Conservation (phyloP, 1,140 invertebrate genomes). For the Rhopalosiphum padi region DNA sequence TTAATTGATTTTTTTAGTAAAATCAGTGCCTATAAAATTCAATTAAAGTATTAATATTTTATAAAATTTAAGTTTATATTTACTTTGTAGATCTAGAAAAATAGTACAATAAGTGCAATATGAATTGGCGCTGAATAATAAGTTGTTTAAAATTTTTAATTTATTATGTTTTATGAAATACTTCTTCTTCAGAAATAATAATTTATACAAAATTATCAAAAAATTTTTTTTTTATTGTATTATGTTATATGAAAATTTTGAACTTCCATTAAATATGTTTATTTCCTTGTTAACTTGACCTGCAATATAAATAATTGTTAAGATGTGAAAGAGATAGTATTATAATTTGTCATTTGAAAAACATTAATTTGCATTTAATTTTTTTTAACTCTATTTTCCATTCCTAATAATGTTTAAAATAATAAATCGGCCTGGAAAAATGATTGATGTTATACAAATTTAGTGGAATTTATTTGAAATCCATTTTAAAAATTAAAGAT, state of each 20-base stretch:
- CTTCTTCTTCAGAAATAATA: not conserved
- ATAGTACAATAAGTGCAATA: slow-evolving; percentile 54
- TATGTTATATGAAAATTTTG: not conserved
- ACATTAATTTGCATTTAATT: not conserved
- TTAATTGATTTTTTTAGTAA: slow-evolving; percentile 47
- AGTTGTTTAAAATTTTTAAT: slow-evolving; percentile 15
- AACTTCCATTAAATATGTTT: slow-evolving; percentile 43
- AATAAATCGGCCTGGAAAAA: not conserved
- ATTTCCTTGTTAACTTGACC: slow-evolving; percentile 12
- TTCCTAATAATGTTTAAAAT: not conserved
- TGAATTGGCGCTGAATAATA: slow-evolving; percentile 46
- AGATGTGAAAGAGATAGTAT: slow-evolving; percentile 47
- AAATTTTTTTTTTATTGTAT: slow-evolving; percentile 18
- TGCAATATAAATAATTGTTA: slow-evolving; percentile 56
- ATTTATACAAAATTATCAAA: not conserved
- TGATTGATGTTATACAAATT: not conserved
- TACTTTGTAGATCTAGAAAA: slow-evolving; percentile 39
- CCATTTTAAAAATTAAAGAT: not conserved
- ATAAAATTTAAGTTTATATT: slow-evolving; percentile 43
- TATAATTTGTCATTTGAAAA: slow-evolving; percentile 35
- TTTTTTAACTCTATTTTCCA: not conserved
- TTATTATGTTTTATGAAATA: slow-evolving; percentile 31
- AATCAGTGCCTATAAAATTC: slow-evolving; percentile 46
- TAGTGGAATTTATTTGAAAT: not conserved
- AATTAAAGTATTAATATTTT: slow-evolving; percentile 39